Evolutionary conservation across 2,797 vertebrate genomes (phyloP), one percentile per base, ranked within the genome.

Genomic region (Margarornis squamiger): DNA sequence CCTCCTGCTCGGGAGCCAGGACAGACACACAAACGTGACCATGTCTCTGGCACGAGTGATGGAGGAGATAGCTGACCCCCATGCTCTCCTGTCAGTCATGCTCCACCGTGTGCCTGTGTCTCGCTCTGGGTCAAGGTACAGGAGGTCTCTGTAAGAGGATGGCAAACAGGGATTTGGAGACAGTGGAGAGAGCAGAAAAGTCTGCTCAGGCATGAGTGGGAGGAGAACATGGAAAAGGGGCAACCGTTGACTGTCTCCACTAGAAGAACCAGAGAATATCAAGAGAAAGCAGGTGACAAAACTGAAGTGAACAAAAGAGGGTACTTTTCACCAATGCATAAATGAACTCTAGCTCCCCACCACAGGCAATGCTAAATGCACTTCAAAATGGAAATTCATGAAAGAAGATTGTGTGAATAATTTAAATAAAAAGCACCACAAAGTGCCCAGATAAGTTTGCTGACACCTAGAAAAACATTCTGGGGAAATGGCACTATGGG

Each of bases 21-120:
- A 62, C 70, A 59, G 51, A 57, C 67, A 43, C 0, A 0, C 27
- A 71, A 36, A 11, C 0, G 0, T 55, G 52, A 49, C 23, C 32
- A 10, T 26, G 12, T 20, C 23, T 61, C 41, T 30, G 66, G 71
- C 38, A 22, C 18, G 2, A 51, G 58, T 5, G 61, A 55, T 49
- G 52, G 82, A 83, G 22, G 36, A 45, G 43, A 30, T 1, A 14
- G n/a, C 67, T 74, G 52, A 46, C 18, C 9, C 20, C 6, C 29
- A 51, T 0, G 0, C 30, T 68, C 49, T n/a, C 58, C 66, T 29
- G 16, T 22, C 46, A 73, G 68, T 76, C 55, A 5, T 12, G n/a
- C 39, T 59, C 27, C 57, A 21, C 41, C 45, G 14, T 1, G 4
- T 9, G 12, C 48, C 49, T 72, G 38, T 19, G 48, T 68, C 65